Percentiles rank a stretch among this genome's conserved stretches.
Evolutionary conservation across 2,797 vertebrate genomes (phyloP).

Genomic region (Hoplostethus atlanticus): DNA sequence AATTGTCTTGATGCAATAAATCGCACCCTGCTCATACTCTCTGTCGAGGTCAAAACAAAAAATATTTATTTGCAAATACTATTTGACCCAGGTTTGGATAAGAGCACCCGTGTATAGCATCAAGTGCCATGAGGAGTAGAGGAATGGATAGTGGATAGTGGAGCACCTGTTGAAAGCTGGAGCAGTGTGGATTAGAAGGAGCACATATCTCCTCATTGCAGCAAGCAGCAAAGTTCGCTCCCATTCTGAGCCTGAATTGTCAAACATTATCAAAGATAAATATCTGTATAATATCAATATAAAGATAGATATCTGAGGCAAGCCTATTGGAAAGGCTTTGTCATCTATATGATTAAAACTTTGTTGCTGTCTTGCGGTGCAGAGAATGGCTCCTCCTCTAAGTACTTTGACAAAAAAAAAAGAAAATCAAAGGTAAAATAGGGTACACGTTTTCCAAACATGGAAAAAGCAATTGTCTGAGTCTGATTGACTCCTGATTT

Average conservation of each 20-base stretch:
- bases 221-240: slow-evolving; percentile 18
- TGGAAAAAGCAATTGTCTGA: slow-evolving; percentile 87
- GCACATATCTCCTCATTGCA: slow-evolving; percentile 42
- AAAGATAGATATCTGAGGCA: slow-evolving; percentile 23
- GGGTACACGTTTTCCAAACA: slow-evolving; percentile 87
- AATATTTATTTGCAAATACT: slow-evolving; percentile 40
- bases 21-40: slow-evolving; percentile 27
- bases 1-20: slow-evolving; percentile 12
- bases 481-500: slow-evolving; percentile 69
- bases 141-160: slow-evolving; percentile 72
- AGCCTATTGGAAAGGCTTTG: slow-evolving; percentile 10
- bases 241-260: background rate
- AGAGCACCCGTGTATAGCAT: slow-evolving; percentile 81
- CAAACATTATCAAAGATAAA: slow-evolving; percentile 20
- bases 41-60: slow-evolving; percentile 28
- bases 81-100: slow-evolving; percentile 49
- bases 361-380: slow-evolving; percentile 44
- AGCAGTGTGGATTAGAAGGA: slow-evolving; percentile 56
- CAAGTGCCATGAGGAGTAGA: slow-evolving; percentile 70
- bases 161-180: slow-evolving; percentile 83
- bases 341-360: slow-evolving; percentile 5
- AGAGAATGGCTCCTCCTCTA: slow-evolving; percentile 72
- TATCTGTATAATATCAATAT: slow-evolving; percentile 14
- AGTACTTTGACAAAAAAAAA: slow-evolving; percentile 67
- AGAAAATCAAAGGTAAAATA: slow-evolving; percentile 72